Percentiles rank a stretch among this genome's conserved stretches.
These are phyloP conservation scores for Onychomys leucogaster DNA, from an alignment of 2,797 vertebrate genomes.

Conservation along the genomic window DNA sequence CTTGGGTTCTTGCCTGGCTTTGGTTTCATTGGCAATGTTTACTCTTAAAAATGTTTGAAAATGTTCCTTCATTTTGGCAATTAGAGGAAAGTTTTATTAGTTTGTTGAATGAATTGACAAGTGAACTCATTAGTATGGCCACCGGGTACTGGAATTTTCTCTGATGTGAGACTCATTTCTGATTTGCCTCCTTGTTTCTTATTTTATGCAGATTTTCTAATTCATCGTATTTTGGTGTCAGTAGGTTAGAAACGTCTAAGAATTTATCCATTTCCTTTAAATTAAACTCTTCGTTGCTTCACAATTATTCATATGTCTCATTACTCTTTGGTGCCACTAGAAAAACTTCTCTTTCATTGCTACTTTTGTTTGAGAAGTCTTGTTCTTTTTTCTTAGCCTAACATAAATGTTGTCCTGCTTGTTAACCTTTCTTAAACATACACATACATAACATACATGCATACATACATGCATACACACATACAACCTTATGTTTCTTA, in stretches of 20 bases:
- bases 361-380: neutral
- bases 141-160: neutral
- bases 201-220: neutral
- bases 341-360: neutral
- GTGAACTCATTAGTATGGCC: too few species aligned
- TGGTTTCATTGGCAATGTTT: neutral
- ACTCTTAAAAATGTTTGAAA: neutral
- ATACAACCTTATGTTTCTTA: neutral
- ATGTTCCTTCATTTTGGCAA: neutral
- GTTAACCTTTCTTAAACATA: neutral
- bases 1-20: neutral
- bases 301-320: neutral
- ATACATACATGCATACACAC: neutral
- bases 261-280: neutral
- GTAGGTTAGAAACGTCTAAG: neutral
- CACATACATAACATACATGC: neutral
- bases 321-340: neutral
- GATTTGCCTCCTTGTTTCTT: neutral
- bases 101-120: neutral
- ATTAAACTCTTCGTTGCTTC: neutral
- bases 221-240: neutral
- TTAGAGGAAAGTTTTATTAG: neutral
- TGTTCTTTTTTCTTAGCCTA: neutral
- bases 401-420: neutral
- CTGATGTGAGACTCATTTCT: neutral